phyloP scores from a whole-genome alignment of 2,113 vertebrate species.

The Pteronura brasiliensis region DNA sequence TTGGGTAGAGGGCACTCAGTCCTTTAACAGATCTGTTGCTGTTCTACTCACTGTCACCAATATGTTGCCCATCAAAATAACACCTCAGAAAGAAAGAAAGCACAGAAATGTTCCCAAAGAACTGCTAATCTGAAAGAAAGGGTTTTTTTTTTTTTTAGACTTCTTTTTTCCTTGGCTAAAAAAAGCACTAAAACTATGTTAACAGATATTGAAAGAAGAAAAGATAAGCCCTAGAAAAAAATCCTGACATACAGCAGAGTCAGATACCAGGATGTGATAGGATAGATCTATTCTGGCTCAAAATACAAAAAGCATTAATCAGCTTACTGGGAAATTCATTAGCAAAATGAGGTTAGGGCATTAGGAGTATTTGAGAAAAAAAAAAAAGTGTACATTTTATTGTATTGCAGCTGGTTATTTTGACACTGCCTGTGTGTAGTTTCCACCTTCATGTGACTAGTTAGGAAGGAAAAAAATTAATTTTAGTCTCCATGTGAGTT shows the following conservation, averaged over 20 bases:
- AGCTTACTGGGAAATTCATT: neutral
- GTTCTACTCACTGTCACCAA: conserved; percentile 20
- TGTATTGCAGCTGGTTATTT: neutral
- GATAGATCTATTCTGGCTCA: neutral
- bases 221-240: conserved; percentile 13
- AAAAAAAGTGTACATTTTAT: neutral
- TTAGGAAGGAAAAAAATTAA: neutral
- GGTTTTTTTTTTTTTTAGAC: neutral
- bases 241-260: neutral
- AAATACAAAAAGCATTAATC: neutral
- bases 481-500: neutral
- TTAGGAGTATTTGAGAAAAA: neutral
- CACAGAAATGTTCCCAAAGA: neutral
- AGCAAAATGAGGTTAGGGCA: neutral
- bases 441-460: neutral
- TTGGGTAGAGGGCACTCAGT: neutral
- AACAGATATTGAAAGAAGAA: neutral
- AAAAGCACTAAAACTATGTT: neutral
- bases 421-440: neutral
- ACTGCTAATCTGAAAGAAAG: conserved; percentile 22
- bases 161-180: conserved; percentile 25
- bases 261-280: neutral
- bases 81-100: neutral
- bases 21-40: neutral
- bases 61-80: conserved; percentile 19